Conservation (phyloP, 2,113 vertebrate species). For the Coptodon rendalli region DNA sequence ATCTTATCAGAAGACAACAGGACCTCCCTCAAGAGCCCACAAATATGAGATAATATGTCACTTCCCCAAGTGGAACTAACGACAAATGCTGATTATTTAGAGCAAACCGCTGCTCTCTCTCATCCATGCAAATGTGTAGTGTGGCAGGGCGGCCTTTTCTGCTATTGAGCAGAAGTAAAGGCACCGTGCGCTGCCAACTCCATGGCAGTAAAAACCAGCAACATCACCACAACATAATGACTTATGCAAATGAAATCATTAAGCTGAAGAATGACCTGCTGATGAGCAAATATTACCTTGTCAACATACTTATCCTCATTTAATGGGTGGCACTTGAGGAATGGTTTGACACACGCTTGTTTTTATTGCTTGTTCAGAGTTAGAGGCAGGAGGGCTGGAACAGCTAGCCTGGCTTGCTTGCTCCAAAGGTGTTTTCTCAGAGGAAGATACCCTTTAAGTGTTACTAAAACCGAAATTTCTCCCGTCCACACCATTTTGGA, state of each 20-base stretch:
- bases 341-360: neutral
- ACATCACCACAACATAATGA: neutral
- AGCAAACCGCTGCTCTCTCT: neutral
- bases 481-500: neutral
- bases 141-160: neutral
- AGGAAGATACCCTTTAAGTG: neutral
- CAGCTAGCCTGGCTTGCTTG: neutral
- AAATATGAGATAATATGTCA: neutral
- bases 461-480: neutral
- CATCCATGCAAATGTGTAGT: neutral
- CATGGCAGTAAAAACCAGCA: neutral
- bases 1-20: slow-evolving; percentile 31
- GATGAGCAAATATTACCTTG: neutral
- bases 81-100: neutral
- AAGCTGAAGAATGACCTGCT: neutral
- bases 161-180: neutral
- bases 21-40: neutral
- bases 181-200: neutral
- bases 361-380: neutral
- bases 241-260: neutral
- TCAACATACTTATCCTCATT: neutral
- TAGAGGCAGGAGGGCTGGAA: neutral
- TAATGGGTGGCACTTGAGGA: neutral
- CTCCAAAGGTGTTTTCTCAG: neutral
- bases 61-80: neutral